A percentile compares a stretch with the other conserved stretches of the same genome.
phyloP scores from a whole-genome alignment of 2,888 invertebrate genomes.

The Latrodectus hesperus region DNA sequence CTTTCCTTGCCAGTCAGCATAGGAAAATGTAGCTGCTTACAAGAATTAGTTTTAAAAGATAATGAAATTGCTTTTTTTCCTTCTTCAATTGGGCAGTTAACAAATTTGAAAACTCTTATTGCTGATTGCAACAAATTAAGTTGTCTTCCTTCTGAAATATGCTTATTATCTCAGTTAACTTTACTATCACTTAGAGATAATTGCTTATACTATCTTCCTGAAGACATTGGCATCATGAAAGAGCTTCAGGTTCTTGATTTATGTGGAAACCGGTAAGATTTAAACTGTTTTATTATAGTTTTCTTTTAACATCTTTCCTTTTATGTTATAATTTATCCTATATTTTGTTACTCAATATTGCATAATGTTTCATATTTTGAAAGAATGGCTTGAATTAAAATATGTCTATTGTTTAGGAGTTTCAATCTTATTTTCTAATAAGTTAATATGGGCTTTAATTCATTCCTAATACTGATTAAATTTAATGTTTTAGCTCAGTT shows the following conservation, averaged over 20 bases:
- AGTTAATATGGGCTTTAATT: no score
- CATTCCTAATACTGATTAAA: no score
- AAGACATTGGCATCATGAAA: slow-evolving; percentile 92
- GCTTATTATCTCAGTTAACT: slow-evolving; percentile 88
- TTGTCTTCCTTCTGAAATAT: slow-evolving; percentile 91
- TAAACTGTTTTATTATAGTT: background rate
- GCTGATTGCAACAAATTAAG: slow-evolving; percentile 96
- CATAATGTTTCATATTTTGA: no score
- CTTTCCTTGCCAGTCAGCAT: slow-evolving; percentile 76
- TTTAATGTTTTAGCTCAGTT: no score
- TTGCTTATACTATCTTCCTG: slow-evolving; percentile 90
- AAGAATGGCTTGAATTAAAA: no score
- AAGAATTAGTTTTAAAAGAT: slow-evolving; percentile 97
- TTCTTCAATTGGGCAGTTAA: slow-evolving; percentile 90
- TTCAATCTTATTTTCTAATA: no score
- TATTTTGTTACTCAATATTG: no score
- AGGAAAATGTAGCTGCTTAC: slow-evolving; percentile 89
- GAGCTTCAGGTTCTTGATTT: slow-evolving; percentile 97
- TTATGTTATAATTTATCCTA: no score
- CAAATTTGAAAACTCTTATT: slow-evolving; percentile 94
- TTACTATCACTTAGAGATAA: slow-evolving; percentile 97
- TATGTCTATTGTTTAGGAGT: no score
- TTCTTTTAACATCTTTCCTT: background rate
- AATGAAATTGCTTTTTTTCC: slow-evolving; percentile 96
- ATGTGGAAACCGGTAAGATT: slow-evolving; percentile 88